Percentiles rank a stretch among this genome's conserved stretches.
Evolutionary conservation across 1,140 invertebrate species (phyloP).

Genomic region (Argopecten irradians): DNA sequence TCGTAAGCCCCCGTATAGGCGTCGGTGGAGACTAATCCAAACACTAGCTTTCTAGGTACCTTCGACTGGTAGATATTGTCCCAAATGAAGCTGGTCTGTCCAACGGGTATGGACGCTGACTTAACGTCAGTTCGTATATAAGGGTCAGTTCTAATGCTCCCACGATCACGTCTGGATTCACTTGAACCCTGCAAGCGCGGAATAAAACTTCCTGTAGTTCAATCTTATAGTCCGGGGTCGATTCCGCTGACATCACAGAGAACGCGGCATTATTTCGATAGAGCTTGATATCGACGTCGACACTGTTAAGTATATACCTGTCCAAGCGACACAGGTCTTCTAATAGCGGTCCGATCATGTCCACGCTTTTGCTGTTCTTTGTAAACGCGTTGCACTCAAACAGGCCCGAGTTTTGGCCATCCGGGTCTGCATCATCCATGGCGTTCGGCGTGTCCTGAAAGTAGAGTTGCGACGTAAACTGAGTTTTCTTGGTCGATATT

Average conservation of each 20-base stretch:
- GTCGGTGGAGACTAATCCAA: slow-evolving; percentile 22
- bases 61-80: background rate
- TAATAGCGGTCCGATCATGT: background rate
- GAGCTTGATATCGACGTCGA: slow-evolving; percentile 29
- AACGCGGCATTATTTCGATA: slow-evolving; percentile 20
- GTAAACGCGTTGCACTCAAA: slow-evolving; percentile 6
- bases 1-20: slow-evolving; percentile 14
- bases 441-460: background rate
- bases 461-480: slow-evolving; percentile 36
- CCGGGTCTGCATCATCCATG: slow-evolving; percentile 5
- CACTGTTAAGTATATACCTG: slow-evolving; percentile 29
- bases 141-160: background rate
- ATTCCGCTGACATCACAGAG: slow-evolving; percentile 16
- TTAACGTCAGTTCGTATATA: slow-evolving; percentile 30
- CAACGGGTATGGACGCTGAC: background rate
- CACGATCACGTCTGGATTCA: slow-evolving; percentile 24
- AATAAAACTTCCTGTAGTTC: slow-evolving; percentile 33
- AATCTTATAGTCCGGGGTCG: background rate
- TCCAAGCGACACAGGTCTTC: slow-evolving; percentile 27
- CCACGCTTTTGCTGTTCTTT: slow-evolving; percentile 25
- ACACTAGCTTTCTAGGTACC: background rate
- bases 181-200: background rate
- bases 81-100: background rate
- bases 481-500: slow-evolving; percentile 24
- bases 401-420: slow-evolving; percentile 1